Base-by-base conservation (phyloP, 2,797 vertebrate species). In the Scleropages formosus region DNA sequence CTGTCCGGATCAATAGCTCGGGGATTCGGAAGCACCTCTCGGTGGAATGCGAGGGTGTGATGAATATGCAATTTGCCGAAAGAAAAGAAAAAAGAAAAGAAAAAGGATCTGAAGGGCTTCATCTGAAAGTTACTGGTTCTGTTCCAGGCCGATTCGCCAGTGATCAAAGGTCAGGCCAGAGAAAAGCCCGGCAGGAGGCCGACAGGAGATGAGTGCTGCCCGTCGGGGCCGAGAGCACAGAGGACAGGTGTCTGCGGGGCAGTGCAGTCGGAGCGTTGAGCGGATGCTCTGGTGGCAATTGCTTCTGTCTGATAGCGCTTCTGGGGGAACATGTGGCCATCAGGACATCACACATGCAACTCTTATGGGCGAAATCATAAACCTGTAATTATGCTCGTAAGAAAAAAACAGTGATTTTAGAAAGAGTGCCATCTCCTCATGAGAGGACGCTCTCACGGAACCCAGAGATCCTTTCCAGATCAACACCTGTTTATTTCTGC, bases 131-230 rank as follows among this genome's bases (percentile, higher is more conserved):
- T 89, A 85, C 89, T 92, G 91, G 89, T 89, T 82, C 88, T 86
- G 84, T 89, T 92, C 88, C 91, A 90, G 90, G 82, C 82, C 80
- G 85, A 85, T 91, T 88, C 87, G 91, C 83, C 88, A 89, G 75
- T 87, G 90, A 93, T 93, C 91, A 93, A 92, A 92, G 90, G 88
- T 90, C 75, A 85, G 83, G 82, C 81, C 83, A 83, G 90, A 88
- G 88, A 91, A 88, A 83, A 85, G 73, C 86, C 85, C 85, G 71
- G 88, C 86, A 59, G 90, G 90, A 91, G 89, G 87, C 85, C 88
- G 83, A 88, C 85, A 88, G 87, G 88, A 89, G 89, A 91, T 84
- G 83, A 83, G 86, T 80, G 87, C 83, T 84, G 78, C 86, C 88
- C 85, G 86, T 89, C 88, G 85, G 18, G 61, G 64, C 72, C 22